Conservation (phyloP, 2,113 vertebrate genomes). For the Bos taurus region ARS-UCD2.0 NC_037350.1:6956001-6956500, state of each 20-base stretch:
- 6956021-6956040: background rate
- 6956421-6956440: conserved; percentile 33
- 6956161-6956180: background rate
- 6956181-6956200: background rate
- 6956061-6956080: background rate
- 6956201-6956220: background rate
- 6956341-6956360: background rate
- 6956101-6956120: background rate
- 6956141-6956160: conserved; percentile 5
- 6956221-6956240: background rate
- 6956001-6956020: background rate
- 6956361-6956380: background rate
- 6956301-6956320: background rate
- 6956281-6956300: background rate
- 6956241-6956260: background rate
- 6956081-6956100: background rate
- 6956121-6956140: background rate
- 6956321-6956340: background rate
- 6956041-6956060: background rate
- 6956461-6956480: background rate
- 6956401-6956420: background rate
- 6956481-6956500: background rate
- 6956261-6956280: background rate
- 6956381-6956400: background rate
- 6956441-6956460: conserved; percentile 14